Evolutionary conservation across 1,140 invertebrate genomes (phyloP).

Genomic region (Metaphire vulgaris): DNA sequence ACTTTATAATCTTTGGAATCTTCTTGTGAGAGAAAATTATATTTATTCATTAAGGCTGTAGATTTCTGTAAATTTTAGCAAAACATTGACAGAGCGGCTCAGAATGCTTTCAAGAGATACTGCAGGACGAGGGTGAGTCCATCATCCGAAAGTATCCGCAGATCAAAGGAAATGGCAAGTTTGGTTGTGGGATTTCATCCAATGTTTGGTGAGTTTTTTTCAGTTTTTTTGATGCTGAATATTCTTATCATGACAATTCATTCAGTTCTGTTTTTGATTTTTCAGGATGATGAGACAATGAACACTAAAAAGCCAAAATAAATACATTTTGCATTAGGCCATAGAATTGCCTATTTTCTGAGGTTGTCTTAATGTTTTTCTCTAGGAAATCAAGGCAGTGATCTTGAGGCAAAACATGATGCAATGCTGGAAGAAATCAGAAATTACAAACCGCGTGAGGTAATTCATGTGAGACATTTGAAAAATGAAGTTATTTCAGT

Average conservation of each 20-base stretch:
- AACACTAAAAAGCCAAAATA: neutral
- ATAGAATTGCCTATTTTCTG: neutral
- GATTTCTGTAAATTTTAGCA: constrained; percentile 52
- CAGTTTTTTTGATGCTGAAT: neutral
- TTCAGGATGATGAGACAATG: neutral
- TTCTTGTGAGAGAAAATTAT: neutral
- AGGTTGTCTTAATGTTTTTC: neutral
- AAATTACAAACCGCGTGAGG: neutral
- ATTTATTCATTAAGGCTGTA: neutral
- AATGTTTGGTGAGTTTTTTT: constrained; percentile 52
- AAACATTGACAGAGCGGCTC: constrained; percentile 67
- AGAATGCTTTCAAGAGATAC: constrained; percentile 87
- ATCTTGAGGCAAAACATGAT: neutral
- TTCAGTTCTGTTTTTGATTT: neutral
- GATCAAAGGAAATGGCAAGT: constrained; percentile 62
- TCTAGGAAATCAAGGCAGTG: neutral
- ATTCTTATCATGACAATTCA: neutral
- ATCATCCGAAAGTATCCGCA: constrained; percentile 77
- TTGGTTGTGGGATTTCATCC: constrained; percentile 59
- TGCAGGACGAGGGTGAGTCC: constrained; percentile 74
- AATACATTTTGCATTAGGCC: neutral
- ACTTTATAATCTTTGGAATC: neutral
- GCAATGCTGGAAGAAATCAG: neutral
- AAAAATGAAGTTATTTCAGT: too few relatives aligned
- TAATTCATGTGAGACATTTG: too few relatives aligned